A percentile compares a stretch with the other conserved stretches of the same genome.
Evolutionary conservation across 2,888 invertebrate genomes (phyloP).

Genomic region (Volucella zonaria): DNA sequence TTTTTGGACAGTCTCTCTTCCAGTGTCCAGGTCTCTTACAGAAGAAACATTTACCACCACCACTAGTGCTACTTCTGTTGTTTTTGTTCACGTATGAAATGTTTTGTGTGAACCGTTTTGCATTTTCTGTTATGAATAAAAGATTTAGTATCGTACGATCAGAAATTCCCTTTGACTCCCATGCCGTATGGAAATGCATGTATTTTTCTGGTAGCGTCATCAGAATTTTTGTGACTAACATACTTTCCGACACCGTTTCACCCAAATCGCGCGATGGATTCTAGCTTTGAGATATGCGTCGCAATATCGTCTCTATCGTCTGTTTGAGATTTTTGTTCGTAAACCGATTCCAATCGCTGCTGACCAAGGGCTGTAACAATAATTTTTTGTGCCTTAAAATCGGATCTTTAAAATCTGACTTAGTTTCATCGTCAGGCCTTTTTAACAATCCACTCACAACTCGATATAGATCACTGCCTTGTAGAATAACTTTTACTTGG

Average conservation of each 20-base stretch:
- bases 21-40: constrained; percentile 69
- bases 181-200: constrained; percentile 71
- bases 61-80: background rate
- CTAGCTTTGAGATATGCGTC: constrained; percentile 54
- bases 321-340: constrained; percentile 77
- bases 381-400: constrained; percentile 50
- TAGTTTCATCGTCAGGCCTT: no score
- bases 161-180: constrained; percentile 73
- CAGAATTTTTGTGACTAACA: constrained; percentile 74
- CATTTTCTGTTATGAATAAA: constrained; percentile 21
- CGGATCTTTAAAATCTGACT: background rate
- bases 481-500: no score
- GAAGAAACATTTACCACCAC: constrained; percentile 64
- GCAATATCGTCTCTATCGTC: constrained; percentile 60
- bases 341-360: constrained; percentile 69
- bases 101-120: constrained; percentile 22
- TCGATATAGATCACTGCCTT: constrained; percentile 1
- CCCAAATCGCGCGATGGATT: constrained; percentile 53
- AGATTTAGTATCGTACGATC: constrained; percentile 75
- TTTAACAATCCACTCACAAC: constrained; percentile 1
- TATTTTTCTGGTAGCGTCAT: constrained; percentile 74
- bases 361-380: constrained; percentile 56
- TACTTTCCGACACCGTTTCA: constrained; percentile 63
- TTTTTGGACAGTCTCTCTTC: constrained; percentile 64
- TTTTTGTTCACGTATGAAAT: constrained; percentile 8